Base-by-base conservation (phyloP, 2,113 vertebrate genomes). In the Sorex araneus region DNA sequence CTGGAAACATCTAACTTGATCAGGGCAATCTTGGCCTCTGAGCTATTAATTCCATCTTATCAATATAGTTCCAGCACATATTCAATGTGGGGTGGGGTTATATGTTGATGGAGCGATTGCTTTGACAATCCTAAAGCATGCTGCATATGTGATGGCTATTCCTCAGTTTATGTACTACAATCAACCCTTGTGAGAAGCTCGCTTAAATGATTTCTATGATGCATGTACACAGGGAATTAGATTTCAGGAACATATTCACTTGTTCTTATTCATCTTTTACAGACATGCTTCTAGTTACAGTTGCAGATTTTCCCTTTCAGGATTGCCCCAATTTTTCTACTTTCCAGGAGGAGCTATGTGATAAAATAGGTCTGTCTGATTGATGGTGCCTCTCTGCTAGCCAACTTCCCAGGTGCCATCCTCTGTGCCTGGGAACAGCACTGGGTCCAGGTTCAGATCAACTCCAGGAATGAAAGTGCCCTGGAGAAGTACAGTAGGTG, bases 401-500 rank as follows among this genome's bases (percentile, higher is more conserved):
- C 27, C 43, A 0, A 0, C 32, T 45, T 21, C 19, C 2, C 36
- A 54, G 76, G 4, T 10, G 34, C 27, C 66, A 13, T 45, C 23
- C 63, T 74, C 4, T 9, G 32, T 28, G 19, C 8, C 4, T 15
- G 1, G 43, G 34, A 63, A 64, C 66, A n/a, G 60, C 75, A 64
- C 5, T 0, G 45, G 0, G 2, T 15, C 45, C 45, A 30, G 16
- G 18, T 32, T 69, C 30, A 3, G n/a, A 30, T 21, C 40, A 30
- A 36, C 76, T 92, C 32, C 1, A 3, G 45, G 23, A 28, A 66
- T 83, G 40, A 36, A 70, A 54, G 74, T 73, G 84, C 18, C 3
- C 70, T 66, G 19, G 0, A 69, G 76, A 34, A 79, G 89, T 54
- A 88, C 92, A 28, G 89, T 63, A 96, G 90, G 87, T 96, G 94